phyloP scores from a whole-genome alignment of 1,140 invertebrate genomes.

The Drosophila albomicans region DNA sequence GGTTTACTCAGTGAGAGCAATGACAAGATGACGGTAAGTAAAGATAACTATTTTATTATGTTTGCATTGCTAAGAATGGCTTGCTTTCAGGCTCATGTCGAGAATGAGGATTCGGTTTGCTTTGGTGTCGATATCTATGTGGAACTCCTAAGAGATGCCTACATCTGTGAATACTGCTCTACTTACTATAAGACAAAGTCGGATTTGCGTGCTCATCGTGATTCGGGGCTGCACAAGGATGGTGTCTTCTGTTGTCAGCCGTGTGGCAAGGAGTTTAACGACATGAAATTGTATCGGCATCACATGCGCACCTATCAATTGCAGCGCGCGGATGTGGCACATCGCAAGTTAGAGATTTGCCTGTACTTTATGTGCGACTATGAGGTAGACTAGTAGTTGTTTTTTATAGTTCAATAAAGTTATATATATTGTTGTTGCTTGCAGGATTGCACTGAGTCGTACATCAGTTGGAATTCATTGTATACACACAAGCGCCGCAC shows the following conservation, averaged over 20 bases:
- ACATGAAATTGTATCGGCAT: conserved; percentile 71
- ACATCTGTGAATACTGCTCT: conserved; percentile 70
- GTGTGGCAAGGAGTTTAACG: conserved; percentile 59
- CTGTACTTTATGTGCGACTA: conserved; percentile 71
- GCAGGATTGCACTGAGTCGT: conserved; percentile 65
- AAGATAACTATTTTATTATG: not conserved
- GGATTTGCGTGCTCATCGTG: conserved; percentile 62
- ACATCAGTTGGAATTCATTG: conserved; percentile 69
- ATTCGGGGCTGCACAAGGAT: conserved; percentile 61
- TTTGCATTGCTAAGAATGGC: not conserved
- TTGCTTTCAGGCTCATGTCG: conserved; percentile 29
- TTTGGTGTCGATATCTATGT: conserved; percentile 39
- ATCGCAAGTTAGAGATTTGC: conserved; percentile 58
- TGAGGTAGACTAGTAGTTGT: conserved; percentile 28
- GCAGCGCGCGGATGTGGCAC: conserved; percentile 48
- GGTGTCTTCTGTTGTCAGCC: conserved; percentile 60
- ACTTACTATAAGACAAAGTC: conserved; percentile 60
- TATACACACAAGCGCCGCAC: conserved; percentile 72
- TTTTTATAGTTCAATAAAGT: not conserved
- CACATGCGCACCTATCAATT: conserved; percentile 67
- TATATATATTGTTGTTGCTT: not conserved
- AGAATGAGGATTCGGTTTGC: conserved; percentile 32
- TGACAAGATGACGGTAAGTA: conserved; percentile 43
- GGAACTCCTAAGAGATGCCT: conserved; percentile 60
- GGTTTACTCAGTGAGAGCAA: conserved; percentile 57